These are phyloP conservation scores for Stigmatopora nigra DNA, from an alignment of 2,113 vertebrate genomes.

Conservation along the genomic window DNA sequence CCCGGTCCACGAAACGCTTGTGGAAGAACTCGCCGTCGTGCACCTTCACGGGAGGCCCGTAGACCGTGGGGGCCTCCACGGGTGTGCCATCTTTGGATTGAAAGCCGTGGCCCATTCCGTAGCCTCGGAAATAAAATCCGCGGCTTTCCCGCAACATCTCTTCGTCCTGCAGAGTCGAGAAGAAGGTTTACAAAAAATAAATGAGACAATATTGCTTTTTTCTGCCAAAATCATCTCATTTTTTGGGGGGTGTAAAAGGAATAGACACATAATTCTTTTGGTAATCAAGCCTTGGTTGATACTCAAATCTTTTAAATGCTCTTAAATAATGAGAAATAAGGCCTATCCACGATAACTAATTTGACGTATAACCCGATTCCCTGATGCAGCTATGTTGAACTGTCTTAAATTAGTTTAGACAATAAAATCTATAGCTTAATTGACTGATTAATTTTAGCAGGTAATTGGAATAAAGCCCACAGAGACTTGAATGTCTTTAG, in stretches of 20 bases:
- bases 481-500: too few relatives aligned
- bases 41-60: constrained; percentile 47
- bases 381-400: not conserved
- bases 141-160: constrained; percentile 77
- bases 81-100: constrained; percentile 69
- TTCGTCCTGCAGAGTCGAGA: constrained; percentile 69
- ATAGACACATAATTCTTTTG: not conserved
- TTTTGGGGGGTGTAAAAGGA: too few relatives aligned
- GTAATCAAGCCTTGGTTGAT: not conserved
- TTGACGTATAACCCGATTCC: not conserved
- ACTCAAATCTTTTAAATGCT: not conserved
- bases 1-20: constrained; percentile 76
- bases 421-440: not conserved
- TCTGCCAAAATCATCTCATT: too few relatives aligned
- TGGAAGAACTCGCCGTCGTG: constrained; percentile 67
- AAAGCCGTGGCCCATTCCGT: constrained; percentile 80
- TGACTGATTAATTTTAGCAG: not conserved
- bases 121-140: constrained; percentile 80
- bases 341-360: not conserved
- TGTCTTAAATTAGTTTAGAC: not conserved
- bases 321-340: not conserved
- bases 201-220: not conserved
- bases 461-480: not conserved
- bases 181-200: constrained; percentile 32
- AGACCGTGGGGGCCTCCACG: constrained; percentile 63